Evolutionary conservation across 2,888 invertebrate genomes (phyloP), one percentile per base, ranked within the genome.

Genomic region (Drosophila pegasa): DNA sequence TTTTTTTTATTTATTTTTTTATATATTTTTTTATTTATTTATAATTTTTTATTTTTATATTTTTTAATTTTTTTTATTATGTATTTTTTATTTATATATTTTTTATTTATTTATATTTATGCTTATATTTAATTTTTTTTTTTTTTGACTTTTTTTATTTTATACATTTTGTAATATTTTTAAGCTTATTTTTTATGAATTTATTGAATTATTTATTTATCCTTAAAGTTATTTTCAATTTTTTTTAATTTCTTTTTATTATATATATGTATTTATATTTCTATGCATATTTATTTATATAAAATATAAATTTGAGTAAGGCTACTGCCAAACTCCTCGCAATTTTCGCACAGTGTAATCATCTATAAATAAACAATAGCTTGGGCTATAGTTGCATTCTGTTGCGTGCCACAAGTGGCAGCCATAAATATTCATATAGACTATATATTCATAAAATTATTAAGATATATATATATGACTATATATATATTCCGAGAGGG

Each of bases 381-480:
- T 38, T 6, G 14, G 29, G 27, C 52, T 29, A 16, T n/a, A 52
- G 18, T 29, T 52, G 9, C 18, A 52, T 18, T 18, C 27, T 18
- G 56, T 66, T 71, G 74, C 71, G 67, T 75, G 74, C 48, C 58
- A 54, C 72, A 60, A 67, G 59, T 60, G 45, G 47, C 71, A 56
- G 37, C 54, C 43, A 75, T 75, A 76, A 75, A 75, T 75, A 75
- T 72, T 72, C 73, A 75, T 75, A 69, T 41, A 35, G 35, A 50
- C 33, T 50, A 50, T 35, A 75, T 75, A 72, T 72, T 64, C 68
- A 75, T 75, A 69, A 38, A 18, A 14, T 50, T 18, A 22, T 40
- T 18, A n/a, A 57, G 12, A 35, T 35, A 40, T 38, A 14, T 4
- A 14, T 45, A 2, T 2, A 38, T 45, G n/a, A n/a, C n/a, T n/a